phyloP scores from a whole-genome alignment of 2,888 invertebrate species.

The Apodemia duryi region DNA sequence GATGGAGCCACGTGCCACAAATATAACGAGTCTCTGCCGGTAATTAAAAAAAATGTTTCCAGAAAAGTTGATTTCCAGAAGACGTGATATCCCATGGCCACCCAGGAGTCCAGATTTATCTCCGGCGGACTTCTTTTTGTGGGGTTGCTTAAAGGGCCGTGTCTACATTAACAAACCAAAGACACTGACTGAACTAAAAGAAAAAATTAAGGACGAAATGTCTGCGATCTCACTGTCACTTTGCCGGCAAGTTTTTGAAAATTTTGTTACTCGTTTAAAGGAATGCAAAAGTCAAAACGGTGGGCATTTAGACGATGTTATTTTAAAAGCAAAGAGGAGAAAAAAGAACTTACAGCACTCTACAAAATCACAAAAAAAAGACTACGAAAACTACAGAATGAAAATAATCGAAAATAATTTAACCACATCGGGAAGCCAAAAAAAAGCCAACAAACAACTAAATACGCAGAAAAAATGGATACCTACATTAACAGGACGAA shows the following conservation, averaged over 20 bases:
- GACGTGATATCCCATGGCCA: conserved; percentile 32
- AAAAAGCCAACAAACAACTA: no score
- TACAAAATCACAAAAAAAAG: no score
- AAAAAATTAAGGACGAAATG: conserved; percentile 31
- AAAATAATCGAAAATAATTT: no score
- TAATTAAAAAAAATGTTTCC: conserved; percentile 29
- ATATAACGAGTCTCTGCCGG: conserved; percentile 26
- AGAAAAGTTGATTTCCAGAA: conserved; percentile 27
- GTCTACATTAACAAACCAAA: conserved; percentile 27
- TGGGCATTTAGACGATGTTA: conserved; percentile 23
- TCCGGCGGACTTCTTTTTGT: conserved; percentile 27
- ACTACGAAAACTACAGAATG: no score
- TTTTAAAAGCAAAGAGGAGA: no score
- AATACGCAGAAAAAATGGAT: no score
- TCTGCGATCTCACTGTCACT: conserved; percentile 25
- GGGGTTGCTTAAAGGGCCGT: conserved; percentile 25
- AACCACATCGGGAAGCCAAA: no score
- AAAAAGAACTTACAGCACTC: no score
- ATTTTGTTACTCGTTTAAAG: conserved; percentile 26
- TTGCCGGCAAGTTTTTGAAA: conserved; percentile 21
- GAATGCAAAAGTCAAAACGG: conserved; percentile 25
- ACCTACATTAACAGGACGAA: no score
- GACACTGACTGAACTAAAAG: conserved; percentile 26
- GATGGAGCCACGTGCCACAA: conserved; percentile 30
- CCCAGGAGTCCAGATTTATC: conserved; percentile 31